Evolutionary conservation across 2,113 vertebrate species (phyloP), one percentile per base, ranked within the genome.

Genomic region (Halichoerus grypus): DNA sequence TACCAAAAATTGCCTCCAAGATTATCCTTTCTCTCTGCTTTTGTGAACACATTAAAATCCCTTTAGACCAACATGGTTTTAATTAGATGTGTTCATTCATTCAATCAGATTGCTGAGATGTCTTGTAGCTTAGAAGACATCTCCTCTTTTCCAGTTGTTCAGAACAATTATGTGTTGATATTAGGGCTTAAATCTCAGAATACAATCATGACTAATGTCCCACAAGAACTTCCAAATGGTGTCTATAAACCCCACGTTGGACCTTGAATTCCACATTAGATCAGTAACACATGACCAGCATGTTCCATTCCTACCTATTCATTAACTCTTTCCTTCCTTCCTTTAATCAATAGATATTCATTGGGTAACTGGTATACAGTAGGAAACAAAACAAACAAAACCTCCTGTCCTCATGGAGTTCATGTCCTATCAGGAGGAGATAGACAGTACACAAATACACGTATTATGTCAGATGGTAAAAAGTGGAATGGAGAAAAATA

Each of bases 1-100:
- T 61, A 51, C 19, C 74, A 89, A 96, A 98, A 67, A 21, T 2
- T 77, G 14, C 33, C 81, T 77, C 46, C 31, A 88, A 86, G 33
- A 88, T 28, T 57, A 26, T 96, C 55, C 33, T 80, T 94, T 84
- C 9, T 91, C 19, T 80, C 55, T 76, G 91, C 51, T 63, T 89
- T 86, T 36, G 22, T 61, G 14, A 86, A 72, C 46, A 93, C 4
- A 91, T 81, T 91, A 81, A 85, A 95, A 94, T 69, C 15, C 11
- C 26, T 59, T 90, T 67, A 67, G 67, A 49, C 31, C n/a, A 87
- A 61, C 33, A 33, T 1, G 0, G 46, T 59, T 85, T 74, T 83
- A 24, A 53, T 39, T 69, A 95, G 74, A 22, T 88, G 24, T 74
- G 14, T 65, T 71, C 84, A 72, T 76, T 85, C 18, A 77, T 76